Evolutionary conservation across 2,797 vertebrate genomes (phyloP).

Genomic region (Leptoclinus maculatus): DNA sequence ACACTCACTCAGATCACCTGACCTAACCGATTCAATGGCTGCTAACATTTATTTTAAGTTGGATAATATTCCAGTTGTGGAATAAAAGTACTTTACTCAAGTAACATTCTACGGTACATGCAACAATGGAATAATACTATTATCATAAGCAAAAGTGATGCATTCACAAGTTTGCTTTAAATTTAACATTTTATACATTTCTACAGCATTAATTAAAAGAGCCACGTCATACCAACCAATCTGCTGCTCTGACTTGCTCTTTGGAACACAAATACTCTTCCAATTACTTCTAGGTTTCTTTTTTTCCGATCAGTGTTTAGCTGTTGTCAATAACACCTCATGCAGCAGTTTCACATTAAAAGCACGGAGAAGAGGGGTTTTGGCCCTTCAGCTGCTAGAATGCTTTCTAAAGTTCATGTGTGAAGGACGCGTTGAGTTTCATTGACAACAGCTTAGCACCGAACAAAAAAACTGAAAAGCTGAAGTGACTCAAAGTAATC

Average conservation of each 20-base stretch:
- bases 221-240: neutral
- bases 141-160: neutral
- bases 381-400: neutral
- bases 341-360: neutral
- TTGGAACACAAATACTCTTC: neutral
- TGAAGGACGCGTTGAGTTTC: neutral
- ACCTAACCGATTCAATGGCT: neutral
- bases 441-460: neutral
- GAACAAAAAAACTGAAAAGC: neutral
- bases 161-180: neutral
- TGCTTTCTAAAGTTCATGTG: neutral
- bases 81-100: slow-evolving; percentile 7
- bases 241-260: neutral
- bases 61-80: slow-evolving; percentile 36
- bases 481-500: neutral
- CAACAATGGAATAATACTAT: neutral
- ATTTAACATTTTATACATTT: neutral
- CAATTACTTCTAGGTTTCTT: neutral
- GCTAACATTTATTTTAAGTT: neutral
- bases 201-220: neutral
- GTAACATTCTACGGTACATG: neutral
- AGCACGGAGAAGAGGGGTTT: neutral
- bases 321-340: neutral
- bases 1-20: neutral
- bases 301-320: neutral